Conservation (phyloP, 2,888 invertebrate genomes). For the Falcaria lacertinaria region DNA sequence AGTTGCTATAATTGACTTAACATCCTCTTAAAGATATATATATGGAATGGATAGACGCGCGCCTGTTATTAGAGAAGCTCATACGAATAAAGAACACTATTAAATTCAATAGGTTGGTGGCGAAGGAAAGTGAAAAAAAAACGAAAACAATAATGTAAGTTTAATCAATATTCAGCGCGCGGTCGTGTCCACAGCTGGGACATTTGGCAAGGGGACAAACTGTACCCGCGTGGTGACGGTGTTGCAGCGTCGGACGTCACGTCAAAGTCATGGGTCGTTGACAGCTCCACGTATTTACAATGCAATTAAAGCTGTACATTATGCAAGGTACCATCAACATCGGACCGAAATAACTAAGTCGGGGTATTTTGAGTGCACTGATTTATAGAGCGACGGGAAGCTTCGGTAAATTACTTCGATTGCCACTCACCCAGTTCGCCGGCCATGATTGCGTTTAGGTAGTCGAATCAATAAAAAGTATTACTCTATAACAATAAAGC, state of each 20-base stretch:
- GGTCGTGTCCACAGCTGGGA: constrained; percentile 65
- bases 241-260: constrained; percentile 32
- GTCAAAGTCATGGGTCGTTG: constrained; percentile 42
- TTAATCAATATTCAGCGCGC: constrained; percentile 72
- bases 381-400: constrained; percentile 40
- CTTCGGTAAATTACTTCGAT: constrained; percentile 43
- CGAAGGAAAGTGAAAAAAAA: constrained; percentile 68
- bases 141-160: constrained; percentile 66
- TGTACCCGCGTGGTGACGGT: constrained; percentile 29
- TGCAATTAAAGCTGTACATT: constrained; percentile 51
- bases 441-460: constrained; percentile 32
- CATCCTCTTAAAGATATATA: constrained; percentile 58
- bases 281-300: constrained; percentile 42
- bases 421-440: constrained; percentile 36
- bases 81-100: constrained; percentile 58
- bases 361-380: constrained; percentile 45
- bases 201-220: constrained; percentile 69
- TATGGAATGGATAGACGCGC: constrained; percentile 53
- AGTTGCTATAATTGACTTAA: constrained; percentile 60
- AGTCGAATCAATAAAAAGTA: constrained; percentile 48
- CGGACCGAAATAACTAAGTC: constrained; percentile 37
- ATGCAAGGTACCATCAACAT: constrained; percentile 48
- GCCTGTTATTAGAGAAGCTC: constrained; percentile 44
- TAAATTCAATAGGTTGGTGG: constrained; percentile 71
- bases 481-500: constrained; percentile 31